Conservation (phyloP, 1,140 invertebrate genomes). For the Helicorthomorpha holstii region DNA sequence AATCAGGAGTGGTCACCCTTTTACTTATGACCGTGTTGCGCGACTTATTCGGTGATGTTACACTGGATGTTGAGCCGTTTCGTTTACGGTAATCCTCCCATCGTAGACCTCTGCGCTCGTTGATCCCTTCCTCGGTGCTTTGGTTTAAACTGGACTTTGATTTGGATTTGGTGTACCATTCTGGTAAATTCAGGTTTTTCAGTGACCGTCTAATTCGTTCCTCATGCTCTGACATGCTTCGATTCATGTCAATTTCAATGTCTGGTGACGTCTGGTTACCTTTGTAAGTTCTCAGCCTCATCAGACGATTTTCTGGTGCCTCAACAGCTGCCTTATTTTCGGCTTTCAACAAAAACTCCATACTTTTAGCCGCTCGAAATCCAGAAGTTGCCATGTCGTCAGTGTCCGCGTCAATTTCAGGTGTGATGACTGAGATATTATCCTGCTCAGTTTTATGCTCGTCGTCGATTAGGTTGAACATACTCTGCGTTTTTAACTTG, state of each 20-base stretch:
- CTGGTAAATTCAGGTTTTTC: slow-evolving; percentile 79
- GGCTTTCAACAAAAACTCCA: slow-evolving; percentile 83
- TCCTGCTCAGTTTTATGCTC: not conserved
- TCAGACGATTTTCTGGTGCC: slow-evolving; percentile 77
- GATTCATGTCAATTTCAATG: slow-evolving; percentile 24
- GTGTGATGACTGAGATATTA: not conserved
- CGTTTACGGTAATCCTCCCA: slow-evolving; percentile 18
- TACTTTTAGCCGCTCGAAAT: slow-evolving; percentile 45
- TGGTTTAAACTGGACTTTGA: not conserved
- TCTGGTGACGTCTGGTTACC: not conserved
- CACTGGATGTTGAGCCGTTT: slow-evolving; percentile 6
- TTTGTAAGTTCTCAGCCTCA: slow-evolving; percentile 21
- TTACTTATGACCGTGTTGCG: not conserved
- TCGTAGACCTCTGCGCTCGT: slow-evolving; percentile 31
- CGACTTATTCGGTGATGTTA: not conserved
- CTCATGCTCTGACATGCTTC: slow-evolving; percentile 74
- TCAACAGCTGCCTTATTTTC: slow-evolving; percentile 59
- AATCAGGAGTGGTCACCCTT: slow-evolving; percentile 9
- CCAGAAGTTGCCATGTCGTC: not conserved
- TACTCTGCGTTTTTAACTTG: not conserved
- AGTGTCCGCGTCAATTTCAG: not conserved
- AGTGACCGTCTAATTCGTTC: slow-evolving; percentile 76
- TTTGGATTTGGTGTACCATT: slow-evolving; percentile 49
- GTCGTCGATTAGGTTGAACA: not conserved
- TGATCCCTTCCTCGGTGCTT: not conserved